Base-by-base conservation (phyloP, 1,140 invertebrate genomes). In the Heliconius hermathena region DNA sequence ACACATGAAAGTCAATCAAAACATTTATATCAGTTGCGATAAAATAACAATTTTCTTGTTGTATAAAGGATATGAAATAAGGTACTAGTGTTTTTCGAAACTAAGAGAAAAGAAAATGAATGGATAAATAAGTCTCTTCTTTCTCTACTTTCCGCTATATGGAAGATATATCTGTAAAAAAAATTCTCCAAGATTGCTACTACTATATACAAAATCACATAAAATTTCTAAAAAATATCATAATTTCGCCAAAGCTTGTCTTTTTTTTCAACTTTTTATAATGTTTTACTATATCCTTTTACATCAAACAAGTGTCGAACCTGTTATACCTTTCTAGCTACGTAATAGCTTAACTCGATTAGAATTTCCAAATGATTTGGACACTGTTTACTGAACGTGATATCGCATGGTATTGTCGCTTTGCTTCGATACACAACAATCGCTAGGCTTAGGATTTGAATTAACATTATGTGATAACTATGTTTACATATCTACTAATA, bases 401-500 rank as follows among this genome's bases (percentile, higher is more conserved):
- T 29, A 29, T 66, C 13, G 60, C 60, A 66, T 29, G 60, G 26
- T 22, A 29, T 29, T 26, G 26, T 66, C 60, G 60, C 60, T 22
- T 66, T 66, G 60, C 60, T 66, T 29, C 22, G 9, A 66, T 26
- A 66, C 60, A 66, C 22, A 66, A 66, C 60, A 66, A 16, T 66
- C 60, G 60, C 60, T 29, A 1, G 60, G 60, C 60, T 66, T 29
- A 66, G 60, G 22, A 26, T 66, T 29, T 66, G 60, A 66, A 66
- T 66, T 66, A 3, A 16, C 22, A 66, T 8, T 22, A n/a, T 57
- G 20, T 49, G 0, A 49, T 49, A 49, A 49, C 5, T 49, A 18
- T 46, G 41, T 52, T 20, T 20, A 52, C 49, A 52, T 52, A n/a
- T n/a, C n/a, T n/a, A 52, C 49, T 46, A 46, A 46, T 46, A 16